phyloP scores from a whole-genome alignment of 1,140 invertebrate genomes.

The Listronotus bonariensis region DNA sequence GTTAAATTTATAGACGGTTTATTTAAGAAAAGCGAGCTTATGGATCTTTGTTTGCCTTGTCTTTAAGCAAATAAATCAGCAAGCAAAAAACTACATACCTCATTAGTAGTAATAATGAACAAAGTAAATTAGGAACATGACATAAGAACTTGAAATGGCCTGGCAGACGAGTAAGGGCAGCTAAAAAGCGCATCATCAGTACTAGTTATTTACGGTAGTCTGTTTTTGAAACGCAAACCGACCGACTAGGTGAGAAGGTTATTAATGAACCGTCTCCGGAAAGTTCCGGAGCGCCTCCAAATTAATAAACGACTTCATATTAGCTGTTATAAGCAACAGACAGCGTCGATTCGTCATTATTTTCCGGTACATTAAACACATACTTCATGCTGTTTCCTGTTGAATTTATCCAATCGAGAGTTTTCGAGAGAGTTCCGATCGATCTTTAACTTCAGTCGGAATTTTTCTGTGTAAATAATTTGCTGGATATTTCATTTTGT shows the following conservation, averaged over 20 bases:
- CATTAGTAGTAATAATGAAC: too few relatives aligned
- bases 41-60: too few relatives aligned
- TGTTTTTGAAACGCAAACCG: constrained; percentile 53
- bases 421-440: constrained; percentile 40
- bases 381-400: constrained; percentile 55
- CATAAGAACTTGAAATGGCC: too few relatives aligned
- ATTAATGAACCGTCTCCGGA: constrained; percentile 52
- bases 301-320: constrained; percentile 57
- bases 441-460: constrained; percentile 19
- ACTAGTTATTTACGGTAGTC: constrained; percentile 53
- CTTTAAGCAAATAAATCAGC: too few relatives aligned
- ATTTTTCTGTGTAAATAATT: constrained; percentile 20
- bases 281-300: constrained; percentile 50
- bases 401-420: constrained; percentile 52
- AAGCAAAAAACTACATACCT: too few relatives aligned
- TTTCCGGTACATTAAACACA: constrained; percentile 58
- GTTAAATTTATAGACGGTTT: too few relatives aligned
- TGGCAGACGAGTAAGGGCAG: too few relatives aligned
- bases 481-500: constrained; percentile 14
- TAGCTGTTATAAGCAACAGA: constrained; percentile 58
- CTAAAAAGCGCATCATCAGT: constrained; percentile 44
- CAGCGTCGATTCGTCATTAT: constrained; percentile 58
- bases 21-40: too few relatives aligned
- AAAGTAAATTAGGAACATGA: too few relatives aligned
- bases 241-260: constrained; percentile 52